Conservation (phyloP, 2,888 invertebrate species). For the Tromatobia lineatoria region DNA sequence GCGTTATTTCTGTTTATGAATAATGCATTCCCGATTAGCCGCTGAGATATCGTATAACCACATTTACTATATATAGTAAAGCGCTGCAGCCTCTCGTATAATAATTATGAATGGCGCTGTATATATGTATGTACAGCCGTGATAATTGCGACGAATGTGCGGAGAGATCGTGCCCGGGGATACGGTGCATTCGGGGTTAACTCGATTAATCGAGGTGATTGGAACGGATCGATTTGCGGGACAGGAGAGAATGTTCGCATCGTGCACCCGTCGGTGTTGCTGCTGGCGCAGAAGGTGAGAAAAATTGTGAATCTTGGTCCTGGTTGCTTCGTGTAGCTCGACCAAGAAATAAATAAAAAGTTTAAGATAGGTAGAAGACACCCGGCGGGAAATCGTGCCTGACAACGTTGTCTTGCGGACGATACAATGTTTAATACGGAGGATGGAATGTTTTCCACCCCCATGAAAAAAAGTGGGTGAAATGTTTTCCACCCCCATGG, state of each 20-base stretch:
- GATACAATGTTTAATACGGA: too few relatives aligned
- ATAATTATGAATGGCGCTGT: constrained; percentile 57
- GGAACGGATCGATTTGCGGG: constrained; percentile 59
- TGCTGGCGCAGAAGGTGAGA: constrained; percentile 41
- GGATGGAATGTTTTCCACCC: too few relatives aligned
- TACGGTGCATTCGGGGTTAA: constrained; percentile 63
- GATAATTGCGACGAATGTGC: constrained; percentile 75
- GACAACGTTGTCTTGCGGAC: constrained; percentile 26
- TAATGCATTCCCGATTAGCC: constrained; percentile 81
- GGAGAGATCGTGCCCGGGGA: constrained; percentile 54
- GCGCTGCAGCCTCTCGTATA: constrained; percentile 42
- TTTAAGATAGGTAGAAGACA: background rate
- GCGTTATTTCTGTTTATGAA: constrained; percentile 79
- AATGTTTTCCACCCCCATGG: too few relatives aligned
- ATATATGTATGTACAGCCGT: constrained; percentile 59
- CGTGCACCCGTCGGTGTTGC: constrained; percentile 34
- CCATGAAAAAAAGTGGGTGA: too few relatives aligned
- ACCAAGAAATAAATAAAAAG: constrained; percentile 8
- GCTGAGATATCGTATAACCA: constrained; percentile 74
- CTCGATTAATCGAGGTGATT: constrained; percentile 62
- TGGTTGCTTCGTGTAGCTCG: constrained; percentile 29
- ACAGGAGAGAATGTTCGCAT: constrained; percentile 46
- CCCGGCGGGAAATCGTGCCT: constrained; percentile 30
- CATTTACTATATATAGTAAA: constrained; percentile 55
- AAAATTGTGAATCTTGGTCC: constrained; percentile 28